A percentile compares a stretch with the other conserved stretches of the same genome.
These are phyloP conservation scores for Lucilia cuprina DNA, from an alignment of 1,140 invertebrate species.

Conservation along the genomic window DNA sequence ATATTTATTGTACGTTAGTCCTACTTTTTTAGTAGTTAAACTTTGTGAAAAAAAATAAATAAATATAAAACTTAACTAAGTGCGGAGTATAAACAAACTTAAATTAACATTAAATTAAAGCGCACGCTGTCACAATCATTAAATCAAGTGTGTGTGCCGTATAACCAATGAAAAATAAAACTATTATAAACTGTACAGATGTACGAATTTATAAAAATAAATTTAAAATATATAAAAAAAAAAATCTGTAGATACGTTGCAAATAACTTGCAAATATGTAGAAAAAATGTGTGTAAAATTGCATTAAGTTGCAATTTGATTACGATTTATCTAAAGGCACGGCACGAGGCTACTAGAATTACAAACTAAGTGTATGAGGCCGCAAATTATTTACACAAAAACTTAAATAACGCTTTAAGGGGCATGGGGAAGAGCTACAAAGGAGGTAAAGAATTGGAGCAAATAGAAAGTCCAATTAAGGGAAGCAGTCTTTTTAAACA, in stretches of 20 bases:
- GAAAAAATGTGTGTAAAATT: neutral
- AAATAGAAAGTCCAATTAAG: neutral
- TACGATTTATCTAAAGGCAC: neutral
- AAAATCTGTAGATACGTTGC: neutral
- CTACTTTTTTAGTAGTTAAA: neutral
- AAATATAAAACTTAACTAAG: neutral
- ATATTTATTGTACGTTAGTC: neutral
- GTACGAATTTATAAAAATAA: neutral
- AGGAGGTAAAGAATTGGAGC: neutral
- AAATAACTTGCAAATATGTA: neutral
- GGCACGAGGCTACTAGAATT: neutral
- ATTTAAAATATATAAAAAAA: neutral
- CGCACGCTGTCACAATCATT: slow-evolving; percentile 31
- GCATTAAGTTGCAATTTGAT: slow-evolving; percentile 4
- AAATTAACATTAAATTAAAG: slow-evolving; percentile 29
- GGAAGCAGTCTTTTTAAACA: neutral
- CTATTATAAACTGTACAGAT: too few species aligned
- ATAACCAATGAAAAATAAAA: neutral
- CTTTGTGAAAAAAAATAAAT: neutral
- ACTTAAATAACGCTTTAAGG: neutral
- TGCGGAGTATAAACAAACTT: slow-evolving; percentile 4
- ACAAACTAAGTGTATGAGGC: neutral
- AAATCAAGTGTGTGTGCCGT: slow-evolving; percentile 18
- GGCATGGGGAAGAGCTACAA: neutral
- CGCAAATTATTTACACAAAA: too few species aligned